phyloP scores from a whole-genome alignment of 2,888 invertebrate genomes.

The Augochlorella aurata region DNA sequence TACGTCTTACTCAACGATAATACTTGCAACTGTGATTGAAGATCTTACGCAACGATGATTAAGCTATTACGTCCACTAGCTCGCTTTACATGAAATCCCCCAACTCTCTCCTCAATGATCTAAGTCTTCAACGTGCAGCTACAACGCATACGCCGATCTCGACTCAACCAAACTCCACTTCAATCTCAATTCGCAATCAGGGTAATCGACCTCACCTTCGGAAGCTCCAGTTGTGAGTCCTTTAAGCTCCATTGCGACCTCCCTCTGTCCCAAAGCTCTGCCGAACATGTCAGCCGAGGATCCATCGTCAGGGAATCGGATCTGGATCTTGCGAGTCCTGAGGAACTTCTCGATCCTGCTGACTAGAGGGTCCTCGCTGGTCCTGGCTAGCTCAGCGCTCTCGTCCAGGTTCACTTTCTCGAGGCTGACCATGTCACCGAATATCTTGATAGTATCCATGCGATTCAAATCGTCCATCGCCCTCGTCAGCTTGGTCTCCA shows the following conservation, averaged over 20 bases:
- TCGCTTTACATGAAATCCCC: not conserved
- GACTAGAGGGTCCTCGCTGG: constrained; percentile 73
- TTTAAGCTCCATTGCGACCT: constrained; percentile 73
- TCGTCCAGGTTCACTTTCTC: constrained; percentile 71
- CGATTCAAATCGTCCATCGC: constrained; percentile 75
- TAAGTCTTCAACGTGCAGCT: not conserved
- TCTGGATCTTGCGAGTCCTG: constrained; percentile 71
- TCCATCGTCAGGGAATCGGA: constrained; percentile 75
- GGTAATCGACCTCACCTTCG: constrained; percentile 73
- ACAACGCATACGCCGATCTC: not conserved
- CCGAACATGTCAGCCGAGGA: constrained; percentile 77
- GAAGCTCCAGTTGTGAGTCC: constrained; percentile 75
- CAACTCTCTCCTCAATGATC: not conserved
- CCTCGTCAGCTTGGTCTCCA: constrained; percentile 72
- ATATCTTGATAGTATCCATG: constrained; percentile 71
- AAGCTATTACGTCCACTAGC: not conserved
- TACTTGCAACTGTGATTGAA: too few species aligned
- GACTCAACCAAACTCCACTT: not conserved
- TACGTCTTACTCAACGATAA: too few species aligned
- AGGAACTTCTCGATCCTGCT: constrained; percentile 77
- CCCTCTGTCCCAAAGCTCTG: constrained; percentile 76
- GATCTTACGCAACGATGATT: not conserved
- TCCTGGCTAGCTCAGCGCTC: constrained; percentile 39
- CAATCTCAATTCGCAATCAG: not conserved
- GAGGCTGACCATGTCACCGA: constrained; percentile 75